Percentiles rank a stretch among this genome's conserved stretches.
These are phyloP conservation scores for Apamea sordens DNA, from an alignment of 2,888 invertebrate genomes.

Conservation along the genomic window DNA sequence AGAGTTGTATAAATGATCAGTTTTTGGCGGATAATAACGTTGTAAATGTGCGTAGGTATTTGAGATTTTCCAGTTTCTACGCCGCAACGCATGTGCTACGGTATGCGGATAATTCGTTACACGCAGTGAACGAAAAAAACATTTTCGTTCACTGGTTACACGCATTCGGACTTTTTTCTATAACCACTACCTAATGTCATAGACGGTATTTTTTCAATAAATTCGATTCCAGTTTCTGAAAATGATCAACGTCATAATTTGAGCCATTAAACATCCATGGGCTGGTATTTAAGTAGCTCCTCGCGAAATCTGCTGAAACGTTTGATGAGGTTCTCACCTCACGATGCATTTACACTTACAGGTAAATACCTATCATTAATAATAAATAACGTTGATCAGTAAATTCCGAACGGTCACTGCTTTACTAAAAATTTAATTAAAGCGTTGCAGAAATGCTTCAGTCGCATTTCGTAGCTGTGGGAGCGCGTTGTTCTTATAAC, in stretches of 20 bases:
- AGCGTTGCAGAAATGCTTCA: not conserved
- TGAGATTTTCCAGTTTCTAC: conserved; percentile 11
- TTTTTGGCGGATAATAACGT: conserved; percentile 2
- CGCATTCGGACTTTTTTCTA: not conserved
- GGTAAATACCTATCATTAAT: too few species aligned
- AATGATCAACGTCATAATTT: not conserved
- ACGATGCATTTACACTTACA: too few species aligned
- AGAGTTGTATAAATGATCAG: not conserved
- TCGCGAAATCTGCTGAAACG: not conserved
- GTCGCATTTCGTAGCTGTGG: not conserved
- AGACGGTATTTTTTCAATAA: not conserved
- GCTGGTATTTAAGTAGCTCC: not conserved
- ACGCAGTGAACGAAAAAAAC: too few species aligned
- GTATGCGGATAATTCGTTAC: conserved; percentile 20
- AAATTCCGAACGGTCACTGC: not conserved
- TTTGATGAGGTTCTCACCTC: not conserved
- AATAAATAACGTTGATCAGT: conserved; percentile 6
- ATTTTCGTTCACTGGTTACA: too few species aligned
- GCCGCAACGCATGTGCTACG: not conserved
- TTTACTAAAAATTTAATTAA: not conserved
- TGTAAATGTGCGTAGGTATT: not conserved
- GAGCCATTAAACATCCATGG: not conserved
- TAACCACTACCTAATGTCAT: not conserved
- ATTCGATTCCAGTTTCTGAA: not conserved
- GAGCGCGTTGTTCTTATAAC: not conserved